Conservation (phyloP, 2,888 invertebrate species). For the Drosophila infuscata region DNA sequence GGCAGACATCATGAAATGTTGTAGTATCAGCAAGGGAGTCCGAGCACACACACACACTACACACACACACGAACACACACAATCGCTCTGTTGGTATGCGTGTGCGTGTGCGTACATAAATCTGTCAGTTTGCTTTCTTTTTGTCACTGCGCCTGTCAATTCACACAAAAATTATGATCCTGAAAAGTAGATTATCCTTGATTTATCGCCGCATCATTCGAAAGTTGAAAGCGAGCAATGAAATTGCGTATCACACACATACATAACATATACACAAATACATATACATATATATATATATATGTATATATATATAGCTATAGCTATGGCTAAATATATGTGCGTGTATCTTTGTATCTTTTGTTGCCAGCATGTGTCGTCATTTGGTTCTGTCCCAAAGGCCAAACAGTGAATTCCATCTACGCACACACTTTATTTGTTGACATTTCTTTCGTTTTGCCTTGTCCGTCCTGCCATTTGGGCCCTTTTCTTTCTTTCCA, state of each 20-base stretch:
- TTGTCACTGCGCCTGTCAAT: constrained; percentile 84
- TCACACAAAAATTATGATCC: constrained; percentile 85
- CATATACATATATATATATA: constrained; percentile 9
- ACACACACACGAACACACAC: background rate
- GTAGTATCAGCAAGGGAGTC: constrained; percentile 45
- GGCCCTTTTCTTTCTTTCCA: constrained; percentile 36
- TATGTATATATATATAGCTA: constrained; percentile 45
- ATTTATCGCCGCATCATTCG: constrained; percentile 84
- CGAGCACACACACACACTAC: constrained; percentile 11
- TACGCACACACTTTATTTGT: constrained; percentile 73
- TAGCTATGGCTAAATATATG: constrained; percentile 42
- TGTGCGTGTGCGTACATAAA: constrained; percentile 80
- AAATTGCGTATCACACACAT: constrained; percentile 63
- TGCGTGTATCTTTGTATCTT: constrained; percentile 67
- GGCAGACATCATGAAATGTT: constrained; percentile 63
- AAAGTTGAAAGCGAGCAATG: constrained; percentile 76
- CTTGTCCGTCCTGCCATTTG: constrained; percentile 11
- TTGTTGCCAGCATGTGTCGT: constrained; percentile 76
- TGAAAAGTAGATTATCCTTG: constrained; percentile 85
- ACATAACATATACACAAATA: constrained; percentile 25
- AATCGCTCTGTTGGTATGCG: constrained; percentile 47
- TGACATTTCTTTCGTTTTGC: constrained; percentile 62
- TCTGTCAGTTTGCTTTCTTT: constrained; percentile 84
- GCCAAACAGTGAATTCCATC: constrained; percentile 44
- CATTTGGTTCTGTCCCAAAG: constrained; percentile 50